Evolutionary conservation across 2,888 invertebrate genomes (phyloP).

Genomic region (Pegoplata infirma): DNA sequence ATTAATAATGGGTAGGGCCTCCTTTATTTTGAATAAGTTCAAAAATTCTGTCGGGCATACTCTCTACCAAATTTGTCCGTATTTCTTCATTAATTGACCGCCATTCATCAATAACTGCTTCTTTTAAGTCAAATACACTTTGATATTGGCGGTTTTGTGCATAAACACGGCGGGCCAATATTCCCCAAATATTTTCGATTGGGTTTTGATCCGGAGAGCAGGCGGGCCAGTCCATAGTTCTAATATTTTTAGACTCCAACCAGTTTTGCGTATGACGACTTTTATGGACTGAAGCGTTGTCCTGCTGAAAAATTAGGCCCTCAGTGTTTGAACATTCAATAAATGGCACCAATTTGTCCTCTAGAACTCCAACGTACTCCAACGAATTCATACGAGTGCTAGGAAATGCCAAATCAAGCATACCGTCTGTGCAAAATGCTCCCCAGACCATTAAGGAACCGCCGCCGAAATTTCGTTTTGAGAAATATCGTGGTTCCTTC

Average conservation of each 20-base stretch:
- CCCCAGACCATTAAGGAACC: no score
- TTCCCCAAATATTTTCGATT: constrained; percentile 48
- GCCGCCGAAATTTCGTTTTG: no score
- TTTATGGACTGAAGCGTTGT: background rate
- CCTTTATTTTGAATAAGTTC: constrained; percentile 5
- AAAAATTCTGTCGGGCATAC: background rate
- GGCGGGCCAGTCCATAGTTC: constrained; percentile 45
- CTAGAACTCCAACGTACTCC: background rate
- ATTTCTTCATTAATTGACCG: background rate
- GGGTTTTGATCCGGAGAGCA: constrained; percentile 48
- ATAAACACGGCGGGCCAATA: constrained; percentile 2
- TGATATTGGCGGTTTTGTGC: constrained; percentile 1
- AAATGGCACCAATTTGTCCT: constrained; percentile 1
- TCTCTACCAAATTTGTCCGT: background rate
- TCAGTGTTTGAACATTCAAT: background rate
- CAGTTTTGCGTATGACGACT: background rate
- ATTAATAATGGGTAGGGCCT: background rate
- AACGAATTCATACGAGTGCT: background rate
- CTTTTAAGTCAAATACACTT: no score
- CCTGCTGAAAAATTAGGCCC: no score
- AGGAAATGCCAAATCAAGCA: background rate
- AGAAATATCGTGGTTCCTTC: no score
- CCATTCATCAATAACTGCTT: background rate
- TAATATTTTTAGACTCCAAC: no score
- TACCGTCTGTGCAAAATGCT: no score